Percentiles rank a stretch among this genome's conserved stretches.
Conservation (phyloP, 1,140 invertebrate genomes). For the Bombus haemorrhoidalis region DNA sequence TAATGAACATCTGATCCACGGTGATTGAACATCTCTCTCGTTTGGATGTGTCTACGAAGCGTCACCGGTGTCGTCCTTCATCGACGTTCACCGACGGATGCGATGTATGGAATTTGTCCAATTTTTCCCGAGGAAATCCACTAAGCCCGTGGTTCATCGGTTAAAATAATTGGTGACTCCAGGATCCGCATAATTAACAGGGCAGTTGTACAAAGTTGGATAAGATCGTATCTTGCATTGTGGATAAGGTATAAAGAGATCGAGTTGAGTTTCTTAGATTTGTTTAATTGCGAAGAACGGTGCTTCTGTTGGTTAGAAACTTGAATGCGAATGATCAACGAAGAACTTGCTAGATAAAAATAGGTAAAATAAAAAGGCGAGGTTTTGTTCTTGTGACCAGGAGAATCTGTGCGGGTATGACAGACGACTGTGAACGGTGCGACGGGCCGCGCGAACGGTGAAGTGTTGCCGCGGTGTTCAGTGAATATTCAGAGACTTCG, state of each 20-base stretch:
- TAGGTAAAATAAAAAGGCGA: background rate
- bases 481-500: slow-evolving; percentile 75
- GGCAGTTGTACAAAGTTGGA: background rate
- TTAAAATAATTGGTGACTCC: too few relatives aligned
- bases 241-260: background rate
- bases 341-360: background rate
- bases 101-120: background rate
- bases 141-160: background rate
- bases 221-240: background rate
- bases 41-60: slow-evolving; percentile 36
- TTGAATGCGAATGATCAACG: background rate
- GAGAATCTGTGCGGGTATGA: slow-evolving; percentile 60
- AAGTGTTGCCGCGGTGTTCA: slow-evolving; percentile 70
- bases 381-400: slow-evolving; percentile 46
- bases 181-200: background rate
- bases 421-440: slow-evolving; percentile 59
- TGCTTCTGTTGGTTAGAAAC: background rate
- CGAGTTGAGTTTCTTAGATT: background rate
- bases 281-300: background rate
- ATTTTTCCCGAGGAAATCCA: background rate
- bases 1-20: slow-evolving; percentile 68
- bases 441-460: slow-evolving; percentile 60
- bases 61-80: slow-evolving; percentile 14
- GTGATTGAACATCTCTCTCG: slow-evolving; percentile 61
- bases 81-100: background rate